Conservation (phyloP, 2,113 vertebrate species). For the Gobiocypris rarus region DNA sequence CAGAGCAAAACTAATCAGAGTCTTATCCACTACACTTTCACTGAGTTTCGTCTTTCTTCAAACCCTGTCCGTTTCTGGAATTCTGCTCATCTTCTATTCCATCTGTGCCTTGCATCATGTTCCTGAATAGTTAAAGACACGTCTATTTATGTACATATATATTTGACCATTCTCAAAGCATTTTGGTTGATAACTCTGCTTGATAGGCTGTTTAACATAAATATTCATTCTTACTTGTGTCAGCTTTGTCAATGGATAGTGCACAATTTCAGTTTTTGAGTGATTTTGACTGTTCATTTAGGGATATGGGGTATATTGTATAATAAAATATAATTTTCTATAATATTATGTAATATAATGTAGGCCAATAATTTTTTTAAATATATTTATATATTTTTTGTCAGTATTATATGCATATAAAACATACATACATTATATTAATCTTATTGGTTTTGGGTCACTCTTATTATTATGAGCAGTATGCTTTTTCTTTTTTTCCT, state of each 20-base stretch:
- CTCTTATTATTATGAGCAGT: too few species aligned
- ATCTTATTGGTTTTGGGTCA: too few species aligned
- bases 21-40: conserved; percentile 69
- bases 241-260: neutral
- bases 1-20: conserved; percentile 82
- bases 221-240: neutral
- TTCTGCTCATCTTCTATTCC: neutral
- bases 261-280: neutral
- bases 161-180: neutral
- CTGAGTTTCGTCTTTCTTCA: conserved; percentile 33
- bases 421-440: too few species aligned
- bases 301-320: neutral
- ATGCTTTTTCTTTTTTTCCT: too few species aligned
- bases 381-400: too few species aligned
- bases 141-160: neutral
- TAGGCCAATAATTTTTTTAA: neutral
- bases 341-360: neutral
- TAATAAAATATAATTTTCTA: neutral
- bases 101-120: conserved; percentile 8
- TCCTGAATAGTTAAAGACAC: neutral
- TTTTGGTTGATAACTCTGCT: neutral
- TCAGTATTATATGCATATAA: too few species aligned
- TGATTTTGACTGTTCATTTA: neutral
- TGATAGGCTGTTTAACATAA: neutral
- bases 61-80: neutral